These are phyloP conservation scores for Scaptomyza cyrtandrae DNA, from an alignment of 2,888 invertebrate genomes.

Conservation along the genomic window DNA sequence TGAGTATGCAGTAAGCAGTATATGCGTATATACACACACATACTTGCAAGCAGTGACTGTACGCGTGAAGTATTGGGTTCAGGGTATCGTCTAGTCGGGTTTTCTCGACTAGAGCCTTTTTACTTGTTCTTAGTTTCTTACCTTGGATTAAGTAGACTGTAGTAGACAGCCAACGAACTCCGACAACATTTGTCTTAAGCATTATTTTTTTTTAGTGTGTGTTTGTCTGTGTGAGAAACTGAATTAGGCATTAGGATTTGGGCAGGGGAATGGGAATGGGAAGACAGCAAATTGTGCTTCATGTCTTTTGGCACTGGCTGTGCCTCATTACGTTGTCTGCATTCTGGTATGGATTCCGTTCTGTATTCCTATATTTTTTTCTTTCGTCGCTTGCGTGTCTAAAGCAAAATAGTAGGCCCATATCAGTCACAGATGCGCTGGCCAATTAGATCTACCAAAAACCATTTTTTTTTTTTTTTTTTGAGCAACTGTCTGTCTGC, in stretches of 20 bases:
- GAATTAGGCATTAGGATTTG: conserved; percentile 22
- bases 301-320: conserved; percentile 20
- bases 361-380: neutral
- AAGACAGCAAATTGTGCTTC: neutral
- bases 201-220: conserved; percentile 48
- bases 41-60: no score
- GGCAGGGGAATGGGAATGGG: neutral
- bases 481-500: conserved; percentile 14
- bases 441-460: conserved; percentile 59
- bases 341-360: neutral
- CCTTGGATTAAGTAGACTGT: neutral
- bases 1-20: no score
- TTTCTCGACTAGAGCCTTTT: no score
- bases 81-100: no score
- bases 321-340: conserved; percentile 31
- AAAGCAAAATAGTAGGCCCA: conserved; percentile 3
- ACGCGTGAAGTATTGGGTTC: no score
- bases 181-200: conserved; percentile 22
- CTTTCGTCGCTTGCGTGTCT: neutral
- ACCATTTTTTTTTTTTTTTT: neutral
- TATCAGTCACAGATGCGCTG: conserved; percentile 33
- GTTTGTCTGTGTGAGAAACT: conserved; percentile 11
- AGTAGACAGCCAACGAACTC: neutral
- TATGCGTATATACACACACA: no score
- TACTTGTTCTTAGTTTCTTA: neutral